phyloP scores from a whole-genome alignment of 2,113 vertebrate species.

The Sakesphorus luctuosus region DNA sequence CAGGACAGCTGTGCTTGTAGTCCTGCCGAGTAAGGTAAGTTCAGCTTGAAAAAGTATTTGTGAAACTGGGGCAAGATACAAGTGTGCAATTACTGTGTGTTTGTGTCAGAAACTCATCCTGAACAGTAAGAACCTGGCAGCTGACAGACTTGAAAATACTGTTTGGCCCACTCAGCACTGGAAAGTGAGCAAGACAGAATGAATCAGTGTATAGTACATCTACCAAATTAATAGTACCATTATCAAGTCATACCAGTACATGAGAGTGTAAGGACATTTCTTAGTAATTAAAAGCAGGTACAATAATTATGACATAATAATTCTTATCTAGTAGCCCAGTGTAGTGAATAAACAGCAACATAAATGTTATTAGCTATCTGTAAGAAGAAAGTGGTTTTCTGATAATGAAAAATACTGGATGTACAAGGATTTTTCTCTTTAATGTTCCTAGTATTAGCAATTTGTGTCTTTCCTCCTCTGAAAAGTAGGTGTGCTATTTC shows the following conservation, averaged over 20 bases:
- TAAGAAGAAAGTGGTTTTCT: neutral
- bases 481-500: neutral
- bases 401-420: neutral
- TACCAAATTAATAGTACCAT: neutral
- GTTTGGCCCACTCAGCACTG: neutral
- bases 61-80: neutral
- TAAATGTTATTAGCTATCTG: neutral
- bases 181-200: neutral
- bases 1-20: neutral
- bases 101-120: neutral
- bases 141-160: neutral
- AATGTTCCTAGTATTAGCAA: neutral
- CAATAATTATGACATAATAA: neutral
- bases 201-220: neutral
- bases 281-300: neutral
- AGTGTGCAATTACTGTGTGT: neutral
- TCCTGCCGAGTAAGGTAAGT: neutral
- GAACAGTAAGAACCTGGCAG: neutral
- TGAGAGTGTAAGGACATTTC: neutral
- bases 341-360: neutral
- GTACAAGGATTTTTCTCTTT: neutral
- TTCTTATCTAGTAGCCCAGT: neutral
- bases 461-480: neutral
- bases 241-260: neutral
- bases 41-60: too few relatives aligned